Evolutionary conservation across 2,113 vertebrate species (phyloP), one percentile per base, ranked within the genome.

Genomic region (Neopipo cinnamomea): DNA sequence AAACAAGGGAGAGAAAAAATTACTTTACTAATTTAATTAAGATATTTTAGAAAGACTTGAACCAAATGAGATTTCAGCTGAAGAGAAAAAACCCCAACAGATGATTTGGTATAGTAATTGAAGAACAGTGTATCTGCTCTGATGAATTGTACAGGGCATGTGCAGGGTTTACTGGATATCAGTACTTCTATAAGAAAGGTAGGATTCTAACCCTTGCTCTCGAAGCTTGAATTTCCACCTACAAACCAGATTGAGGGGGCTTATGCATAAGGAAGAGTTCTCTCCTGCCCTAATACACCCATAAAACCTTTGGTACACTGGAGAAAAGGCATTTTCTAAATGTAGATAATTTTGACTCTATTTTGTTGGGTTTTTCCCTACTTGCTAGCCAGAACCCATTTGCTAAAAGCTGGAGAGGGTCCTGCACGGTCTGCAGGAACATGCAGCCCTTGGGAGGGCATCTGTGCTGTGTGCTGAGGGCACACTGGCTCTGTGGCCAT

Each of bases 181-280:
- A 53, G 11, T 37, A 41, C 16, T 81, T 71, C 33, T 39, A 0
- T 4, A 59, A 59, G 21, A 63, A 39, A 53, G 50, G 13, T 6
- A 78, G 1, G 5, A 47, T 76, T 56, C 24, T 63, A 73, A 4
- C 3, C 5, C 37, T 92, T 49, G n/a, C 6, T 63, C 18, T n/a
- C 50, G 46, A 77, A 80, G 11, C 21, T 3, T 44, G 16, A 22
- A 66, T 91, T 92, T 70, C 22, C 27, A 70, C 8, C 18, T 42
- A 3, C 0, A 3, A 71, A 47, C 8, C 6, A 41, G 52, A 49
- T 0, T 0, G 15, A 23, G 14, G 0, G 14, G 14, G 24, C 3
- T 56, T 5, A 47, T 1, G 1, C 3, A 1, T 47, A 44, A 80
- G 41, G 8, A 78, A 19, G 8, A 42, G 5, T 14, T 1, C 12